Base-by-base conservation (phyloP, 2,113 vertebrate species). In the Patagioenas fasciata region DNA sequence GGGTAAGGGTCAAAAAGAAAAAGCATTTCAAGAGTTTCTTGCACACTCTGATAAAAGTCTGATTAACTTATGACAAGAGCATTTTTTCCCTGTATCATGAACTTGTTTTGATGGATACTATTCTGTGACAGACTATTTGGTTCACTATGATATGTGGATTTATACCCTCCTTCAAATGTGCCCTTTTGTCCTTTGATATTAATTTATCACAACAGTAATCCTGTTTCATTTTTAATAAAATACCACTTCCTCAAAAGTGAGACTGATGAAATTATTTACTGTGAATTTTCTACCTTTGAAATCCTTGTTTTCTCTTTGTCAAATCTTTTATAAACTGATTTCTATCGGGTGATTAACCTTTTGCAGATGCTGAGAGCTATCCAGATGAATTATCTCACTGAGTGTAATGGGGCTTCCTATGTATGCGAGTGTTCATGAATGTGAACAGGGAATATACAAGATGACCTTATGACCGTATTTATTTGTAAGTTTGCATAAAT, bases 141-240 rank as follows among this genome's bases (percentile, higher is more conserved):
- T 87, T 91, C 34, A 17, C 78, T 71, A 31, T 73, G 47, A 93
- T 94, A 91, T 60, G 47, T 90, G 60, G 67, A 91, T 96, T 96
- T 85, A 88, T 67, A 74, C 25, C 26, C 51, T 85, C 25, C 56
- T 91, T 85, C 79, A 94, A 66, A 83, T 71, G 21, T 74, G 51
- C 36, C 75, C 64, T 88, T 94, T 95, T 86, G 60, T 91, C 79
- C 71, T 94, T 91, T 79, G 34, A 19, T 89, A 78, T 93, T 88
- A 73, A 73, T 80, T 92, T 80, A 90, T 93, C 38, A 34, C 40
- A 88, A 47, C 24, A 78, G 38, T 58, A 88, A 74, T 32, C 16
- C 4, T 28, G 29, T 77, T 93, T 91, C 11, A 71, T 85, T 91
- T 91, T 90, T 73, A 73, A 73, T 84, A 86, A 91, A 88, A 91